These are phyloP conservation scores for Hydroisotoma schaefferi DNA, from an alignment of 2,888 invertebrate species.

Conservation along the genomic window DNA sequence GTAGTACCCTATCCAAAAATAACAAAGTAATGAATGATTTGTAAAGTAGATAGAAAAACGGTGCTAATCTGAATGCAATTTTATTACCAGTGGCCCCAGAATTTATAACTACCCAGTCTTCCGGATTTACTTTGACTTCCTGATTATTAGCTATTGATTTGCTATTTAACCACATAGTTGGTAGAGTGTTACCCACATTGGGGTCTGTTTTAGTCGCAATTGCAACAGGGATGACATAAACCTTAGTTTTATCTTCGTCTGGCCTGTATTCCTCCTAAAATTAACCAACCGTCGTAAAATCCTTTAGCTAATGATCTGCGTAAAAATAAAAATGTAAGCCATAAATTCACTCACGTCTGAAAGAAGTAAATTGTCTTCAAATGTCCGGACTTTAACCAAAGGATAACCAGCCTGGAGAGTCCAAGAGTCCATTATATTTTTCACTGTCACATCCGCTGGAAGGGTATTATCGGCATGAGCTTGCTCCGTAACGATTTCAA, in stretches of 20 bases:
- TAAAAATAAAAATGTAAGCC: too few relatives aligned
- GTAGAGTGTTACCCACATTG: conserved; percentile 18
- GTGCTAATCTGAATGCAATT: too few relatives aligned
- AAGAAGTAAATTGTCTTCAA: conserved; percentile 9
- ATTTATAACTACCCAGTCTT: conserved; percentile 34
- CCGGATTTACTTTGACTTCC: conserved; percentile 10
- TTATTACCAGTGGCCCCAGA: conserved; percentile 30
- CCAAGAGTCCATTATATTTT: conserved; percentile 68
- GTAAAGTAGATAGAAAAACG: too few relatives aligned
- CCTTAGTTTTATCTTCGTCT: conserved; percentile 11
- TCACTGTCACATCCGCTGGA: conserved; percentile 56
- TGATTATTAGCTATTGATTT: too few relatives aligned
- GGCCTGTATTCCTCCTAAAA: conserved; percentile 23
- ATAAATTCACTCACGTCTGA: too few relatives aligned
- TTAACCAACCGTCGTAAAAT: background rate
- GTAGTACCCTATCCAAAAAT: conserved; percentile 65
- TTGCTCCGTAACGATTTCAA: conserved; percentile 56
- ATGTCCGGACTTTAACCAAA: conserved; percentile 57
- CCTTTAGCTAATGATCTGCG: too few relatives aligned
- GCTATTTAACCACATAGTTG: conserved; percentile 36
- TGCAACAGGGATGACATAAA: conserved; percentile 38
- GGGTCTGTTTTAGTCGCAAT: conserved; percentile 28
- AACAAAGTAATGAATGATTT: too few relatives aligned
- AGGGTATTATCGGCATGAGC: conserved; percentile 49
- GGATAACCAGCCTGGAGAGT: conserved; percentile 69